phyloP scores from a whole-genome alignment of 1,140 invertebrate species.

The Pectinophora gossypiella region DNA sequence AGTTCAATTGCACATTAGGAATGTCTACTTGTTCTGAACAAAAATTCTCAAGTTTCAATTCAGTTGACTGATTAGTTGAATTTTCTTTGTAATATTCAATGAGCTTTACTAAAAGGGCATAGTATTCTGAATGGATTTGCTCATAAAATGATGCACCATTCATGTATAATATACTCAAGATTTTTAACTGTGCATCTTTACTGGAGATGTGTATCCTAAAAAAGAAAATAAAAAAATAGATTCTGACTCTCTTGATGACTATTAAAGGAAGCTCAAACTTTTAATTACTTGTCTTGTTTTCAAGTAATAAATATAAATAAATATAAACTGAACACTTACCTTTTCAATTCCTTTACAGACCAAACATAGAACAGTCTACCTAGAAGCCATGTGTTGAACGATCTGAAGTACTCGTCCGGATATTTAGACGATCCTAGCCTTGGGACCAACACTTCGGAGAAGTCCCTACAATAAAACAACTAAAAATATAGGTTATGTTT shows the following conservation, averaged over 20 bases:
- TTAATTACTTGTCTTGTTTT: too few relatives aligned
- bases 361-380: slow-evolving; percentile 76
- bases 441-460: slow-evolving; percentile 73
- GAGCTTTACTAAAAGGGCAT: slow-evolving; percentile 52
- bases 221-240: slow-evolving; percentile 18
- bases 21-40: slow-evolving; percentile 54
- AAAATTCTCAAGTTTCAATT: slow-evolving; percentile 59
- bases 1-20: slow-evolving; percentile 63
- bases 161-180: slow-evolving; percentile 68
- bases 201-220: slow-evolving; percentile 70
- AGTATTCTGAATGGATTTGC: slow-evolving; percentile 68
- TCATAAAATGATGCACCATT: slow-evolving; percentile 70
- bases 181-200: slow-evolving; percentile 73
- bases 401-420: slow-evolving; percentile 68
- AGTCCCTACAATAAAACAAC: slow-evolving; percentile 49
- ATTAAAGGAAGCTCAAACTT: too few relatives aligned
- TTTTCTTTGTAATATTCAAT: slow-evolving; percentile 59
- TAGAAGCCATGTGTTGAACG: slow-evolving; percentile 76
- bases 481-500: background rate
- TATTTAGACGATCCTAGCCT: slow-evolving; percentile 49
- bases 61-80: slow-evolving; percentile 12
- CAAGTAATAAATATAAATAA: too few relatives aligned
- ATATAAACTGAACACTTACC: slow-evolving; percentile 34
- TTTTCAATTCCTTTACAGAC: slow-evolving; percentile 66
- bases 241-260: too few relatives aligned